A percentile compares a stretch with the other conserved stretches of the same genome.
These are phyloP conservation scores for Menidia menidia DNA, from an alignment of 2,797 vertebrate species.

Conservation along the genomic window DNA sequence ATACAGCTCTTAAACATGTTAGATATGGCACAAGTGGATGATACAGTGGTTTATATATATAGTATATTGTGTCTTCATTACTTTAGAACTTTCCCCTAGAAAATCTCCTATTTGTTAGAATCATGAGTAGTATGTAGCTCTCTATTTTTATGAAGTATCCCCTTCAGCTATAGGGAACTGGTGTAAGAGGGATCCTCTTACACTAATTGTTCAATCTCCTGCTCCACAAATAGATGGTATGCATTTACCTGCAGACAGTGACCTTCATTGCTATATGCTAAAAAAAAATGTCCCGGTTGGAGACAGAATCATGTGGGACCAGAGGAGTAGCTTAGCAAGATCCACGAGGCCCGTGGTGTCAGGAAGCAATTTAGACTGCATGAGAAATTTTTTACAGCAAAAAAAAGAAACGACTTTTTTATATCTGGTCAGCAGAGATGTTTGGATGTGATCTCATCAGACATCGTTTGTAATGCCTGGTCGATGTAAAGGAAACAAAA, in stretches of 20 bases:
- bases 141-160: too few species aligned
- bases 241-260: conserved; percentile 28
- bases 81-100: too few species aligned
- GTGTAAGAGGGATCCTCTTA: conserved; percentile 8
- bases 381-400: not conserved
- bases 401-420: conserved; percentile 13
- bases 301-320: conserved; percentile 32
- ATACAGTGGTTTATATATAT: too few species aligned
- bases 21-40: too few species aligned
- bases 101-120: too few species aligned
- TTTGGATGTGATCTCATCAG: conserved; percentile 1
- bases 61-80: too few species aligned
- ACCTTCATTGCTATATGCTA: conserved; percentile 30
- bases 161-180: too few species aligned
- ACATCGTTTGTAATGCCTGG: not conserved
- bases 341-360: conserved; percentile 20
- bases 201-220: conserved; percentile 7
- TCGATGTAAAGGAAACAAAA: not conserved
- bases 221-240: conserved; percentile 38
- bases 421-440: not conserved
- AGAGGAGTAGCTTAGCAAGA: conserved; percentile 18
- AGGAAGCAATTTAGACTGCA: conserved; percentile 6
- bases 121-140: too few species aligned
- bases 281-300: conserved; percentile 53
- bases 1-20: too few species aligned